These are phyloP conservation scores for Campoletis raptor DNA, from an alignment of 2,888 invertebrate species.

Conservation along the genomic window DNA sequence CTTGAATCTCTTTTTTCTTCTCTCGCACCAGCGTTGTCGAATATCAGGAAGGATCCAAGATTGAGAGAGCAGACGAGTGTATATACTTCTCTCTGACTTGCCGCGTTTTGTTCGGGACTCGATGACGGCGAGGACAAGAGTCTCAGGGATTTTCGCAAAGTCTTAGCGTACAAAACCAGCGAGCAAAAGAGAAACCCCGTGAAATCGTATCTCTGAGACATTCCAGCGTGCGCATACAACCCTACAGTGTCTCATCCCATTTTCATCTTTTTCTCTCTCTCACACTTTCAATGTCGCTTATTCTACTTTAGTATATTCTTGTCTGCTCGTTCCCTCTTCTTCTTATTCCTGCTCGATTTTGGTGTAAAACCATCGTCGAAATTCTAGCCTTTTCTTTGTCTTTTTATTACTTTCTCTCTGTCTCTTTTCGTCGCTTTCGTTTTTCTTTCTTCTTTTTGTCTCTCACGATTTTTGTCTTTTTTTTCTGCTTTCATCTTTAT, in stretches of 20 bases:
- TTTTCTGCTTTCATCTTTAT: constrained; percentile 17
- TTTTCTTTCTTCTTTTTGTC: background rate
- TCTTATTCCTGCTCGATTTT: constrained; percentile 18
- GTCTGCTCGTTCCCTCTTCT: background rate
- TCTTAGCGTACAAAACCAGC: constrained; percentile 34
- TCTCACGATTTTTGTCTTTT: background rate
- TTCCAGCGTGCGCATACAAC: constrained; percentile 30
- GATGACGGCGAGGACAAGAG: constrained; percentile 47
- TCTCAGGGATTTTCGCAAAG: constrained; percentile 52
- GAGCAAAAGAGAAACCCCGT: constrained; percentile 65
- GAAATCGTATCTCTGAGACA: constrained; percentile 67
- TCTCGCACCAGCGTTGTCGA: constrained; percentile 1
- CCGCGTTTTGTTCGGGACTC: constrained; percentile 33
- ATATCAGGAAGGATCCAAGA: constrained; percentile 30
- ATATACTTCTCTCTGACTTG: constrained; percentile 23
- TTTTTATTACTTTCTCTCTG: constrained; percentile 10
- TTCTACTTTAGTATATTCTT: constrained; percentile 31
- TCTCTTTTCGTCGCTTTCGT: background rate
- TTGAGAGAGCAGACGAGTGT: constrained; percentile 11
- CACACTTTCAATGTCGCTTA: constrained; percentile 49
- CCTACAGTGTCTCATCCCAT: constrained; percentile 23
- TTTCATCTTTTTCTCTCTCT: constrained; percentile 17
- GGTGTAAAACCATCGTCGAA: constrained; percentile 40
- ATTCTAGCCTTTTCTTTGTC: constrained; percentile 23
- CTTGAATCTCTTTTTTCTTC: constrained; percentile 18